Base-by-base conservation (phyloP, 2,888 invertebrate species). In the Tanytarsus gracilentus region DNA sequence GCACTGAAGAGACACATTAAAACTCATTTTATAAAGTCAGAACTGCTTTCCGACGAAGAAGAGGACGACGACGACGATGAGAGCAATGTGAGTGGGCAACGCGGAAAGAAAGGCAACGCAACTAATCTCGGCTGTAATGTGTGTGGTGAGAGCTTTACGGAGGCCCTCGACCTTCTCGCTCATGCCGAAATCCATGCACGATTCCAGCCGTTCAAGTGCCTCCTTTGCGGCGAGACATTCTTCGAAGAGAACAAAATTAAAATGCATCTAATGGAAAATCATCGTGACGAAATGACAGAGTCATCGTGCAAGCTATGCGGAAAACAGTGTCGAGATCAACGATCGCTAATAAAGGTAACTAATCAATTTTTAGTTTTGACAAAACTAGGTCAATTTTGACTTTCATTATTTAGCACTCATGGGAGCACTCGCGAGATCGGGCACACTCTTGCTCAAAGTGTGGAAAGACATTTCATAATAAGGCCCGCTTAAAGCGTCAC, bases 151-250 rank as follows among this genome's bases (percentile, higher is more conserved):
- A 80, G 80, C 63, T 89, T 87, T 70, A 78, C 81, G 40, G 86
- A 86, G 75, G 86, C 86, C 58, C 72, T 86, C 66, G 86, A 86
- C 69, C 76, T 88, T 65, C 75, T 87, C 48, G 86, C 88, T 18
- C 88, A 88, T 72, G 86, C 87, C 1, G 88, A 88, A 75, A 77
- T 83, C 4, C 88, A 89, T 71, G 84, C 86, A 40, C 75, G 84
- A 67, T 79, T 75, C 61, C 73, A 77, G 51, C 77, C 78, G 11
- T 76, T 76, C 62, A 75, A 75, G 59, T 84, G 84, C 68, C 78
- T 83, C 69, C 72, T 82, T 44, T 84, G 84, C 64, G 84, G 84
- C 1, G 81, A 82, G 65, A 75, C 78, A 26, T 82, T 81, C 64
- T 73, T 77, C 26, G 82, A 84, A 64, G 83, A 83, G 64, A 76